Base-by-base conservation (phyloP, 1,140 invertebrate genomes). In the Phortica variegata region DNA sequence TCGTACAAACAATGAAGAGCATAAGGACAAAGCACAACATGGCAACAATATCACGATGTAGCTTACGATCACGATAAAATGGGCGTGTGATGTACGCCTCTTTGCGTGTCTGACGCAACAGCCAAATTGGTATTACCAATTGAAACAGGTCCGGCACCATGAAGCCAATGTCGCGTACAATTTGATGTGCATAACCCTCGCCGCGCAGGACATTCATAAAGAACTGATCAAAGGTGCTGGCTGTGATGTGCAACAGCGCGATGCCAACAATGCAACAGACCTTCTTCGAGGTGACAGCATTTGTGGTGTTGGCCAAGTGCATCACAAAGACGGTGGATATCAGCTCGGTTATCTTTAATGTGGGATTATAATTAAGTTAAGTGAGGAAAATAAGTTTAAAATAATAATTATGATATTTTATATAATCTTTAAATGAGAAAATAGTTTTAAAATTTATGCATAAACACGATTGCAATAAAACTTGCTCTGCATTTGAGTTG, bases 151-250 rank as follows among this genome's bases (percentile, higher is more conserved):
- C 87, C 3, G 87, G 87, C 39, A 87, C 77, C 87, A 89, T 88
- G 54, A 90, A 83, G 15, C 84, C 85, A 43, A 89, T 76, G 74
- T 89, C 85, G 7, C 87, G 80, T 43, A 85, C 78, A 40, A 87
- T 84, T 79, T 87, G 85, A 76, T 88, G 85, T 17, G 83, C 77
- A 52, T 83, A 81, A 2, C 88, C 88, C 74, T 86, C 80, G 21
- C 84, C 83, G 47, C 81, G 77, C 8, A 91, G 65, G 23, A 91
- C 87, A 74, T 89, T 89, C 26, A 76, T 73, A 20, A 89, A 79
- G 76, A 90, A 90, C 65, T 91, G 87, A 78, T 91, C 88, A 59
- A 82, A 83, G 17, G 85, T 82, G 41, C 84, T 82, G n/a, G 85
- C 84, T 10, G 88, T 62, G 42, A 90, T 84, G 70, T 91, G 89